Base-by-base conservation (phyloP, 2,797 vertebrate species). In the Halcyon smyrnensis region DNA sequence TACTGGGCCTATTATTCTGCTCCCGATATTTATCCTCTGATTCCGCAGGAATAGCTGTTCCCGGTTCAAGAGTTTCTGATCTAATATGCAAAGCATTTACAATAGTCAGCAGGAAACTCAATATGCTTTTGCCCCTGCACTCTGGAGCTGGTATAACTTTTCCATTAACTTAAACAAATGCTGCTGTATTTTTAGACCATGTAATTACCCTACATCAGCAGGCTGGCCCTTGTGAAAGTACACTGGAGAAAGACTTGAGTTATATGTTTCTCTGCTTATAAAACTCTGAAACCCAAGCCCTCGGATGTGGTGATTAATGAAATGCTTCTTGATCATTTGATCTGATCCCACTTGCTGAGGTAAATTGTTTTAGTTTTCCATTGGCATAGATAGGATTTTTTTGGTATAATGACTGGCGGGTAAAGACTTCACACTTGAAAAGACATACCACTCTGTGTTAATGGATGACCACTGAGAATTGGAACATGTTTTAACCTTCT, bases 181-280 rank as follows among this genome's bases (percentile, higher is more conserved):
- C 97, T 93, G 87, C 91, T 67, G 86, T 98, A 98, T 98, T 98
- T 98, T 98, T 98, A 99, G 98, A 98, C 88, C 81, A 50, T 81
- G 96, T 97, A 96, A 98, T 98, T 98, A 97, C 93, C 89, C 97
- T 95, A 94, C 90, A 97, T 98, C 98, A 98, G 98, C 74, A 98
- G 97, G 94, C 91, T 90, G 93, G 95, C 91, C 94, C 95, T 97
- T 87, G 82, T 89, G 96, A 97, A 94, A 94, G 96, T 89, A 89
- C 89, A 92, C 87, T 76, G 93, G 96, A 95, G 92, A 97, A 96
- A 95, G 96, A 96, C 87, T 94, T 80, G 15, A 97, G 96, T 63
- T 79, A 95, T 65, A 6, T 92, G 96, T 90, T 97, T 87, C 95
- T 96, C 93, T 96, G 96, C 95, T 97, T 97, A 96, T 96, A 97